phyloP scores from a whole-genome alignment of 1,140 invertebrate species.

The Penaeus indicus region DNA sequence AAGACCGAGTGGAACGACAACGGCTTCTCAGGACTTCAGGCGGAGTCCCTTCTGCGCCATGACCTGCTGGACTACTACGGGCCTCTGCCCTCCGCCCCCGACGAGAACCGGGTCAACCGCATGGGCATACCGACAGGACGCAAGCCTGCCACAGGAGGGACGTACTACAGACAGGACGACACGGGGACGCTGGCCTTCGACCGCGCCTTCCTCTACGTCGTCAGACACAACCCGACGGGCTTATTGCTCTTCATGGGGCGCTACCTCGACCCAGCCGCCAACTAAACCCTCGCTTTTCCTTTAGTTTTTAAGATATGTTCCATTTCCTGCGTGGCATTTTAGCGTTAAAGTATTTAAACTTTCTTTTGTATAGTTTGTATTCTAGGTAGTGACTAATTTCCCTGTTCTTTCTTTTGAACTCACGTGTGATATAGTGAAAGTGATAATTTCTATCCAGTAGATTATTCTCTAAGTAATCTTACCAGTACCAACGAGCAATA shows the following conservation, averaged over 20 bases:
- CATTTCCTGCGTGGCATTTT: neutral
- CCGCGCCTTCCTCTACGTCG: slow-evolving; percentile 65
- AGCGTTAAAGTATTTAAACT: too few relatives aligned
- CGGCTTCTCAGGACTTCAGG: neutral
- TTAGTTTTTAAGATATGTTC: neutral
- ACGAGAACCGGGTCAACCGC: neutral
- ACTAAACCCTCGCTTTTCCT: neutral
- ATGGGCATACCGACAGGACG: neutral
- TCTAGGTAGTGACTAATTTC: too few relatives aligned
- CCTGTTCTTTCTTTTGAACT: too few relatives aligned
- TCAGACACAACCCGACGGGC: slow-evolving; percentile 65
- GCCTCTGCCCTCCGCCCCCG: too few relatives aligned
- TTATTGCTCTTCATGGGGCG: slow-evolving; percentile 61
- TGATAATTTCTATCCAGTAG: too few relatives aligned
- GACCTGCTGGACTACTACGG: too few relatives aligned
- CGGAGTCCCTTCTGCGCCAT: neutral
- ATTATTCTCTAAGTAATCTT: too few relatives aligned
- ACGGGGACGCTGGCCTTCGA: slow-evolving; percentile 60
- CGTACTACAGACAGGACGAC: slow-evolving; percentile 39
- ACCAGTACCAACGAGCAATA: too few relatives aligned
- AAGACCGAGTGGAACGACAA: too few relatives aligned
- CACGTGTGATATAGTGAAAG: too few relatives aligned
- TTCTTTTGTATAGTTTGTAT: too few relatives aligned
- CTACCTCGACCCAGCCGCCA: slow-evolving; percentile 60
- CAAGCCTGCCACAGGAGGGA: neutral